Base-by-base conservation (phyloP, 1,140 invertebrate genomes). In the Berghia stephanieae region DNA sequence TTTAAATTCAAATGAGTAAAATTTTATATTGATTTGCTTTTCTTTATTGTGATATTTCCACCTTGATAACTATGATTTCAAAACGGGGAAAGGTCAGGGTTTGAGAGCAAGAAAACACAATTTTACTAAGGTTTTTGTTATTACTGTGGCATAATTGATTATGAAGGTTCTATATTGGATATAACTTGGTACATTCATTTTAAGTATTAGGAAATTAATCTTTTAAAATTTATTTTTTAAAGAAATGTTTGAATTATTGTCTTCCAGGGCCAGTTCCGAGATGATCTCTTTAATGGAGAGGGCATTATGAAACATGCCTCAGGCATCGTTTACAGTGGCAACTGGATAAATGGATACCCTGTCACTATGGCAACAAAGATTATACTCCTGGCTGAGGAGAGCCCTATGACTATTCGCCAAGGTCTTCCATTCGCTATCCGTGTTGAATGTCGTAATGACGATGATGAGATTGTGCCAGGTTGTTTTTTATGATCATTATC, bases 291-390 rank as follows among this genome's bases (percentile, higher is more conserved):
- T 69, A 81, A 86, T 83, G 89, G 89, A 21, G 77, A 85, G 36
- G 89, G 89, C 0, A 67, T 71, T 1, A 84, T 88, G 76, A 63
- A 78, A 27, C 88, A 89, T 79, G 80, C 80, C 18, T 89, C 88
- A 8, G 88, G 88, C 31, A 80, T 86, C 34, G 73, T 83, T 16
- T 89, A 88, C 43, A 46, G 82, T 69, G 88, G 88, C 24, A 24
- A 82, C 24, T 89, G 88, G 88, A 31, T 83, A 1, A 84, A 86
- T 78, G 86, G 86, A 16, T 79, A 79, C n/a, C 88, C 88, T 46
- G 73, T 60, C 21, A 76, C 70, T 42, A 77, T 87, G 80, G 83
- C 87, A n/a, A 83, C 81, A 3, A 88, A 86, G 78, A 76, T 89
- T 44, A 82, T 82, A n/a, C 78, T 88, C 24, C 34, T 81, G 4